These are phyloP conservation scores for Cydia amplana DNA, from an alignment of 1,140 invertebrate species.

Conservation along the genomic window DNA sequence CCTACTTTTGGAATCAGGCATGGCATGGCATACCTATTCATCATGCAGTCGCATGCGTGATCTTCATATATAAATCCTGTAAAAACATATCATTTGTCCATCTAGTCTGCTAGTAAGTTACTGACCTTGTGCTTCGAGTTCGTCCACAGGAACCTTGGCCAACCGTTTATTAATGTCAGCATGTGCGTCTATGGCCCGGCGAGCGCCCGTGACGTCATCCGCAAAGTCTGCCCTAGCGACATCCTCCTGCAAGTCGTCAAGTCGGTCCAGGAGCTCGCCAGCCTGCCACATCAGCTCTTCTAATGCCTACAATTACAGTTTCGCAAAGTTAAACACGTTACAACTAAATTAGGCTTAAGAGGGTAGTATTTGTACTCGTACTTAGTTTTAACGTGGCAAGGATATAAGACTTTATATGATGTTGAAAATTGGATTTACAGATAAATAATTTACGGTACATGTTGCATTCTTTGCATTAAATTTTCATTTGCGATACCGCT, in stretches of 20 bases:
- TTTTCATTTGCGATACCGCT: too few species aligned
- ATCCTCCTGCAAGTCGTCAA: constrained; percentile 95
- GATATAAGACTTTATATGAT: too few species aligned
- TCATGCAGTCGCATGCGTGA: too few species aligned
- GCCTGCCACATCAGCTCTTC: constrained; percentile 98
- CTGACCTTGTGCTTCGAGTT: constrained; percentile 88
- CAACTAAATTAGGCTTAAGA: too few species aligned
- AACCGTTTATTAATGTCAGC: constrained; percentile 97
- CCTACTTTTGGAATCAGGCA: too few species aligned
- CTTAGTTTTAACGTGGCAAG: too few species aligned
- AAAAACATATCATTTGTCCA: too few species aligned
- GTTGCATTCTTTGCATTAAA: too few species aligned
- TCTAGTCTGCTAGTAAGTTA: background rate
- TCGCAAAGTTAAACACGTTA: background rate
- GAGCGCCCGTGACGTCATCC: constrained; percentile 94
- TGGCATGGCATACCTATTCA: too few species aligned
- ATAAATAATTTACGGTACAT: background rate
- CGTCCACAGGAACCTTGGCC: constrained; percentile 94
- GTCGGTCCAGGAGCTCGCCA: constrained; percentile 92
- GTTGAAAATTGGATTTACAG: too few species aligned
- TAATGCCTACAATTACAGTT: constrained; percentile 82
- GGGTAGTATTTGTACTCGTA: too few species aligned
- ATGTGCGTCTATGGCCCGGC: constrained; percentile 94
- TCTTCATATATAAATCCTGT: too few species aligned
- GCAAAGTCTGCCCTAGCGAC: constrained; percentile 94